Base-by-base conservation (phyloP, 2,797 vertebrate species). In the Thunnus albacares region DNA sequence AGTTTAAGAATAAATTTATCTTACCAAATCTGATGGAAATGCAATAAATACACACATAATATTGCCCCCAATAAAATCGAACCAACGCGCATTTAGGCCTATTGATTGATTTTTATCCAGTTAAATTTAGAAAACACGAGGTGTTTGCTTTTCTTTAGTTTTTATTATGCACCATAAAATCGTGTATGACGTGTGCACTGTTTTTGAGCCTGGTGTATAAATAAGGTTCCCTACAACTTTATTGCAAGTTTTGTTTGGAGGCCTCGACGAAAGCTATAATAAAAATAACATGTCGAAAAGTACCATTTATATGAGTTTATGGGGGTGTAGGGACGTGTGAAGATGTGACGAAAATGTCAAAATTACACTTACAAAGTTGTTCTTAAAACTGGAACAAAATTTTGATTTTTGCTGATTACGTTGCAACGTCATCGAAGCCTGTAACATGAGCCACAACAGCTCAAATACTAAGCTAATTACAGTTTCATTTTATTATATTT, bases 191-290 rank as follows among this genome's bases (percentile, higher is more conserved):
- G 8, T 33, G 20, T 59, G 17, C 38, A 41, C 3, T 11, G 4
- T 26, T n/a, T 12, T 4, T 9, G 1, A 28, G 22, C 17, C 2
- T 5, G 8, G 17, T 13, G 18, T 41, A 24, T 1, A 0, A 58
- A 10, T 35, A 58, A 4, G 18, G 18, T 59, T 2, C 57, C 6
- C 20, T 17, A 4, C 1, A 2, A 24, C 38, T 10, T 35, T 4
- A 17, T 41, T 33, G 0, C 2, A 3, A 33, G 6, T 3, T 35
- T 30, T 60, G 5, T 61, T 26, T 26, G 6, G 6, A 73, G 20
- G 68, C 41, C 9, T 43, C 41, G 41, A 14, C 3, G 4, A 14
- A 43, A 43, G 38, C 38, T 38, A 11, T 38, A 43, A 14, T 43
- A 43, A 6, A 43, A 43, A 43, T 14, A 14, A 11, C 38, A 38